Percentiles rank a stretch among this genome's conserved stretches.
These are phyloP conservation scores for Blastobasis lacticolella DNA, from an alignment of 2,888 invertebrate genomes.

Conservation along the genomic window DNA sequence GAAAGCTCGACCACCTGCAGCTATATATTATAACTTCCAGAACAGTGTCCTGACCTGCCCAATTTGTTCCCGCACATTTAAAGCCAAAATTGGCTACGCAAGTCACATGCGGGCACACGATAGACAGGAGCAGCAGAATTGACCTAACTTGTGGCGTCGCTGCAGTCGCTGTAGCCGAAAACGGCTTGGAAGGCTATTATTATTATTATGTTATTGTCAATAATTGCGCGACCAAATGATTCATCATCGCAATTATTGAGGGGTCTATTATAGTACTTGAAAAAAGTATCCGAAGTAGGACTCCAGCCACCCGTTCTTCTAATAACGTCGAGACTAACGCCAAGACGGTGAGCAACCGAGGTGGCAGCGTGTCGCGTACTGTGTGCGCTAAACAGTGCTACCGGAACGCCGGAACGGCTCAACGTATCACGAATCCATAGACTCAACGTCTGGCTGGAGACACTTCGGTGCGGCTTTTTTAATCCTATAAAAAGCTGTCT, in stretches of 20 bases:
- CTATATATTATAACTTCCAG: no score
- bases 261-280: slow-evolving; percentile 1
- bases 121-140: no score
- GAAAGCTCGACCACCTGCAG: no score
- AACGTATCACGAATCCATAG: not conserved
- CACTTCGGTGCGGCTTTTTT: not conserved
- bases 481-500: not conserved
- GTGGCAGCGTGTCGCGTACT: not conserved
- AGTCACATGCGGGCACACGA: no score
- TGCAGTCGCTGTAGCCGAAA: no score
- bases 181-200: no score
- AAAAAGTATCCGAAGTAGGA: slow-evolving; percentile 1
- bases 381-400: not conserved
- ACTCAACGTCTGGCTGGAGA: not conserved
- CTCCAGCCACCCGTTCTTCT: slow-evolving; percentile 5
- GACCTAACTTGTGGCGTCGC: no score
- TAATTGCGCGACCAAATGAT: not conserved
- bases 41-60: no score
- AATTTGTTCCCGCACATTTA: no score
- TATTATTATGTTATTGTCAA: no score
- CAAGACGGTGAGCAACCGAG: not conserved
- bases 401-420: not conserved
- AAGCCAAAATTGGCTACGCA: no score
- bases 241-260: not conserved
- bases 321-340: slow-evolving; percentile 1